Conservation (phyloP, 1,140 invertebrate species). For the Drosophila miranda region DNA sequence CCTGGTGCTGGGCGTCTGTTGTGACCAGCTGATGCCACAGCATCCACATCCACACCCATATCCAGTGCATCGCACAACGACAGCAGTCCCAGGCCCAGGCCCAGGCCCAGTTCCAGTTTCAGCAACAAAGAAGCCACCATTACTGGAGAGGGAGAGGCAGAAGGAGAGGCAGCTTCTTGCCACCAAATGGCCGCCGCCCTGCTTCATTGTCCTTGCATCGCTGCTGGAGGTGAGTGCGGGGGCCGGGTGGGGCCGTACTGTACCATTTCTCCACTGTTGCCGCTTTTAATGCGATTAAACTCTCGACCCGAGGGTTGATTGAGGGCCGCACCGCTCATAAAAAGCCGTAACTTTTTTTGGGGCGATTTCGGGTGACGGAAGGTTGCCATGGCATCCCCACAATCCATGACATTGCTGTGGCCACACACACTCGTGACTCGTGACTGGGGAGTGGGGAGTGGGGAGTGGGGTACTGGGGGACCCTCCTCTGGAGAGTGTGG, state of each 20-base stretch:
- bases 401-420: constrained; percentile 53
- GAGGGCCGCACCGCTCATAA: constrained; percentile 35
- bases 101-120: constrained; percentile 1
- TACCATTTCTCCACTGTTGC: constrained; percentile 16
- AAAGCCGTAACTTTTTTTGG: constrained; percentile 35
- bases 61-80: constrained; percentile 18
- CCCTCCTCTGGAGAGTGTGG: constrained; percentile 1
- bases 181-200: constrained; percentile 88
- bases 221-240: constrained; percentile 89
- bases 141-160: constrained; percentile 15
- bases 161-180: constrained; percentile 18
- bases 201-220: constrained; percentile 93
- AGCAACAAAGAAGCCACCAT: neutral
- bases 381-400: constrained; percentile 65
- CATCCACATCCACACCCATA: constrained; percentile 19
- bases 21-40: constrained; percentile 68
- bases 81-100: constrained; percentile 7
- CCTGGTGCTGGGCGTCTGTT: constrained; percentile 71
- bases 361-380: constrained; percentile 3
- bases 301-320: constrained; percentile 56
- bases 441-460: neutral
- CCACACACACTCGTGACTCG: constrained; percentile 10
- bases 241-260: neutral
- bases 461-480: too few relatives aligned
- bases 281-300: constrained; percentile 63